Evolutionary conservation across 2,888 invertebrate genomes (phyloP), one percentile per base, ranked within the genome.

Genomic region (Pantelozetes paolii): DNA sequence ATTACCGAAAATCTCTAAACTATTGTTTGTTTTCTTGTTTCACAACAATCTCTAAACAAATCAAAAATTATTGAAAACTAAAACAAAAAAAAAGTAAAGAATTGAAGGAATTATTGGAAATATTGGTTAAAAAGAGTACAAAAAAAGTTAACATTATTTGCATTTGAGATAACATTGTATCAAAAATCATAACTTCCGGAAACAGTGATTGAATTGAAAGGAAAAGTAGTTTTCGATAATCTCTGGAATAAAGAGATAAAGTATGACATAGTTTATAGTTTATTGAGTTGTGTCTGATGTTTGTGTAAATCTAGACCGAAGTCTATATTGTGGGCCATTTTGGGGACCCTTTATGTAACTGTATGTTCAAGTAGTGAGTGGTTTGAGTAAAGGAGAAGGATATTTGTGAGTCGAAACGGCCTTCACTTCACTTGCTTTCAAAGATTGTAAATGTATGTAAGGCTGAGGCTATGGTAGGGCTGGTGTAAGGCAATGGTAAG

Each of bases 301-400:
- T 2, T 45, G 45, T 45, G 2, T n/a, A n/a, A n/a, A n/a, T n/a
- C n/a, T n/a, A n/a, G n/a, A n/a, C 13, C 40, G 40, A 40, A 9
- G 40, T 40, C 40, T n/a, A n/a, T 50, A 13, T 50, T n/a, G 28
- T 62, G 62, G 62, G 62, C 62, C 62, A 62, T 62, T 62, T 62
- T 62, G 62, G 62, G 57, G 26, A 28, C 62, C 30, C 11, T 62
- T 30, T 62, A 28, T 62, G 62, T 30, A 62, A 62, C 18, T 23
- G 11, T 30, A 30, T 15, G 32, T 9, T 23, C 15, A 23, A 62
- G 62, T 30, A 30, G 57, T 30, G 30, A 30, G 45, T n/a, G 1
- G n/a, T n/a, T n/a, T n/a, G n/a, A n/a, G n/a, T n/a, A 28, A 57
- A 23, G 57, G 23, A 57, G 57, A 57, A 57, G 57, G 28, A 28